Base-by-base conservation (phyloP, 1,140 invertebrate species). In the Potamilus streckersoni region DNA sequence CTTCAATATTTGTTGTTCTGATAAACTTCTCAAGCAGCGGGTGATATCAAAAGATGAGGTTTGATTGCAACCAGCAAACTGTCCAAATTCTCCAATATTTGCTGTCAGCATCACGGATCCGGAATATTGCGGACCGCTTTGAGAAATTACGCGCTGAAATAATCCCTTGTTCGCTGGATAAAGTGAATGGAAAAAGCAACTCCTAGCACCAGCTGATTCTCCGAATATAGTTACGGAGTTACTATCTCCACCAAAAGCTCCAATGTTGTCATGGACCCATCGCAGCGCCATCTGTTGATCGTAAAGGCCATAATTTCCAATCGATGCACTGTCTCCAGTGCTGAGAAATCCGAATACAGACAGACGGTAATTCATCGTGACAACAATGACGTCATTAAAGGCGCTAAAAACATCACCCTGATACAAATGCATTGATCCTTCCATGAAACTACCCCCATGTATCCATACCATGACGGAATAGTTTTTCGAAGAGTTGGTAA, bases 381-480 rank as follows among this genome's bases (percentile, higher is more conserved):
- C 96, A 71, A 98, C 91, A 61, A 99, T 95, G n/a, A 98, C 93
- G 83, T 97, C 94, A 38, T 82, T 82, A 27, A 73, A 73, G 23
- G 95, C 93, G 0, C 95, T 95, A 49, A 99, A 90, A 83, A 94
- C 94, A 75, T 90, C 89, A 75, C 94, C 95, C 90, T 98, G 96
- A 89, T 98, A 98, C 19, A 98, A 93, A 86, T 97, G 96, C 95
- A 63, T 96, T 95, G 62, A 96, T 81, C 90, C 83, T 17, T 78
- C 55, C 87, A 96, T 96, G 91, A 98, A 98, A 16, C 96, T 96
- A 67, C 97, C 97, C 65, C 97, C 97, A 89, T 96, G 98, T 78
- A 98, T 94, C 96, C 96, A 99, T 60, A 98, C 93, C 94, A 98
- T 94, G 23, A 98, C 96, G 31, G 96, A 94, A 74, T 95, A 93